These are phyloP conservation scores for Tympanoctomys barrerae DNA, from an alignment of 2,797 vertebrate species.

Conservation along the genomic window DNA sequence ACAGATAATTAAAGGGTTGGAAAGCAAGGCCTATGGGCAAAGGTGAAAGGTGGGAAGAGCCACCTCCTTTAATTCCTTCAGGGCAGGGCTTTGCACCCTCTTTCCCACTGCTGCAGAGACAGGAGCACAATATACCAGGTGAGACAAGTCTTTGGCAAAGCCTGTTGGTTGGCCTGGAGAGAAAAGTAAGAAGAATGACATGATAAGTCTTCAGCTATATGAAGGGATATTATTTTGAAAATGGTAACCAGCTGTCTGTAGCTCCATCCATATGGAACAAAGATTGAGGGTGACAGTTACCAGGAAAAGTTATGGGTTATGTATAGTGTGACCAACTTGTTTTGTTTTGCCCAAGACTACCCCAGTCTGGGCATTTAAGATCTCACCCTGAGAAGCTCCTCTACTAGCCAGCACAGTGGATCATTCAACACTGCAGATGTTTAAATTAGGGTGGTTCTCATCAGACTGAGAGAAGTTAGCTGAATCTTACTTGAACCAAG, in stretches of 20 bases:
- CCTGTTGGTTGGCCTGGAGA: neutral
- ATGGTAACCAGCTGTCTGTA: slow-evolving; percentile 16
- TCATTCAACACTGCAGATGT: neutral
- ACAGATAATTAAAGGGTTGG: slow-evolving; percentile 67
- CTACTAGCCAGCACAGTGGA: neutral
- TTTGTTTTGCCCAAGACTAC: neutral
- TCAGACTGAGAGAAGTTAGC: neutral
- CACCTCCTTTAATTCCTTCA: neutral
- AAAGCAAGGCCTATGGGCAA: slow-evolving; percentile 44
- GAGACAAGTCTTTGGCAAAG: neutral
- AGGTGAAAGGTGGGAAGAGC: slow-evolving; percentile 52
- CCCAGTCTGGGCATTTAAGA: neutral
- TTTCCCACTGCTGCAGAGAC: neutral
- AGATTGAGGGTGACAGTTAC: neutral
- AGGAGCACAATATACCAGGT: neutral
- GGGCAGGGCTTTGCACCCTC: neutral
- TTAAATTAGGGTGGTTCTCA: slow-evolving; percentile 6
- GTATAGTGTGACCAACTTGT: neutral
- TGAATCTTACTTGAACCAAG: neutral
- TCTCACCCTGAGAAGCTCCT: neutral
- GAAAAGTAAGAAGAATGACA: neutral
- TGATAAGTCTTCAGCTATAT: neutral
- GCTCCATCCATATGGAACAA: slow-evolving; percentile 14
- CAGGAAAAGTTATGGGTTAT: neutral
- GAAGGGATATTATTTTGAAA: neutral